phyloP scores from a whole-genome alignment of 2,113 vertebrate species.

The Lates calcarifer region DNA sequence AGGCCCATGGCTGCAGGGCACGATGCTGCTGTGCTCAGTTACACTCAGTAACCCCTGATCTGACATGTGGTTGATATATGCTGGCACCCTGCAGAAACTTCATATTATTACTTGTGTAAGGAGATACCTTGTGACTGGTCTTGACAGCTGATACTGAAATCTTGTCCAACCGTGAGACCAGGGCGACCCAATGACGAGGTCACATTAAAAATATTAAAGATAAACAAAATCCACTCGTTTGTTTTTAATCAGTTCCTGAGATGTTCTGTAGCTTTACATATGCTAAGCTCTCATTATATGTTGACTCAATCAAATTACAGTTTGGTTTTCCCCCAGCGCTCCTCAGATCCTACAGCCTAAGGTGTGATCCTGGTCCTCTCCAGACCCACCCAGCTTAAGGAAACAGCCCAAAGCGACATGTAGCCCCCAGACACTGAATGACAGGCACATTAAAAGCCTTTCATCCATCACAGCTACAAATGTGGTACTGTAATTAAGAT shows the following conservation, averaged over 20 bases:
- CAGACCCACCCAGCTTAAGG: conserved; percentile 62
- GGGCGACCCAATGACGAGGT: background rate
- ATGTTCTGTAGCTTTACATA: background rate
- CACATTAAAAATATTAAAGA: conserved; percentile 13
- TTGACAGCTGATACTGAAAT: conserved; percentile 41
- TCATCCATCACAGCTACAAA: conserved; percentile 16
- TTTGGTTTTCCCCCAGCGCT: conserved; percentile 55
- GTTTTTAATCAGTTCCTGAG: background rate
- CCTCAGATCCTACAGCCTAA: conserved; percentile 62
- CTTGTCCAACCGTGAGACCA: background rate
- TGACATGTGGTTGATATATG: conserved; percentile 50
- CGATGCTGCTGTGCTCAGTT: conserved; percentile 48
- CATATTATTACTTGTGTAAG: conserved; percentile 38
- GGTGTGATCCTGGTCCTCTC: conserved; percentile 62
- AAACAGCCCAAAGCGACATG: conserved; percentile 63
- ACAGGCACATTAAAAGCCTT: conserved; percentile 28
- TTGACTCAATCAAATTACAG: conserved; percentile 77
- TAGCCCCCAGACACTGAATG: conserved; percentile 27
- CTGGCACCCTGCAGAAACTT: conserved; percentile 39
- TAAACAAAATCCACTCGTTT: background rate
- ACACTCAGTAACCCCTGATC: conserved; percentile 50
- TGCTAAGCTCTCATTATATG: conserved; percentile 39
- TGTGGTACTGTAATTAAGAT: conserved; percentile 8
- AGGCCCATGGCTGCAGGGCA: conserved; percentile 67
- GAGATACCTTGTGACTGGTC: conserved; percentile 21